Evolutionary conservation across 2,797 vertebrate genomes (phyloP), one percentile per base, ranked within the genome.

Genomic region (Leuciscus waleckii): DNA sequence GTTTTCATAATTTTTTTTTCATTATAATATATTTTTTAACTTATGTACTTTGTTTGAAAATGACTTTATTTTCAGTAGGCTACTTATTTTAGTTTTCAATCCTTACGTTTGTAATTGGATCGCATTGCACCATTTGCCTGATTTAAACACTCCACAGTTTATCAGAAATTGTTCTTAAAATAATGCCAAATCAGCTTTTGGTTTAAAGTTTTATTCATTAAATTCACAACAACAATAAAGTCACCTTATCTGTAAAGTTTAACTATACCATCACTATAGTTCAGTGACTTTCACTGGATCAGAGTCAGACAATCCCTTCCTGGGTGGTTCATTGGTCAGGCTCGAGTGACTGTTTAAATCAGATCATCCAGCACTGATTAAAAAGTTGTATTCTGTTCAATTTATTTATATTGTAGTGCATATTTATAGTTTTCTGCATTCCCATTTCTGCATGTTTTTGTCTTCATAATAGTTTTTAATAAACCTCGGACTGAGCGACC

Each of bases 131-230:
- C 51, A 58, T 77, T 54, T 61, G 54, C 10, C 51, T 61, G 29
- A 73, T 73, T 73, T 49, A 58, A 77, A n/a, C 26, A n/a, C 13
- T 21, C 46, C 73, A 58, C 51, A 77, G 32, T 39, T 77, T n/a
- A 58, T 10, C 21, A 77, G 1, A 39, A 77, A 58, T 26, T 58
- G 13, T 41, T 76, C 13, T 21, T 37, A n/a, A 13, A 7, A 56
- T n/a, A 51, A 75, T 35, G 29, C 46, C 46, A 46, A 35, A 35
- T 73, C 43, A 49, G 70, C 43, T 49, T 32, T 51, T 9, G 1
- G 16, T 46, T 43, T 43, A 46, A 43, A 29, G n/a, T 54, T 54
- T 13, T 74, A 74, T 74, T 35, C 9, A 6, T 35, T 51, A 10
- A 19, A 2, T 74, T 74, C 71, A 51, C 19, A 56, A 14, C 49